Conservation (phyloP, 2,113 vertebrate species). For the Scartelaos histophorus region DNA sequence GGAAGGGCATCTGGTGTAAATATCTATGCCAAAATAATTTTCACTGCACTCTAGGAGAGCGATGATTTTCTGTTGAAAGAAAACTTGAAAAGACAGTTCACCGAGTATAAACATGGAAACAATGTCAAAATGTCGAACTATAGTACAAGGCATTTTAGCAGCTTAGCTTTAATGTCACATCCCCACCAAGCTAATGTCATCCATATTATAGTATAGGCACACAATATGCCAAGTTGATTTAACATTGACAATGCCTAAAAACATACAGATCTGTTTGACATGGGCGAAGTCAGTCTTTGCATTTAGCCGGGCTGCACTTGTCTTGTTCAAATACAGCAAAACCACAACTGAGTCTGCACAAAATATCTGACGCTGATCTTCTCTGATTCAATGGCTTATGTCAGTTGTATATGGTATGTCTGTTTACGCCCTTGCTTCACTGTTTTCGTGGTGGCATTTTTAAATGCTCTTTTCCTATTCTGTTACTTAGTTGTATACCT, state of each 20-base stretch:
- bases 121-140: not conserved
- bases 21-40: not conserved
- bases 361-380: not conserved
- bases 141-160: not conserved
- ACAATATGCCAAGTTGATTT: slow-evolving; percentile 12
- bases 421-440: slow-evolving; percentile 17
- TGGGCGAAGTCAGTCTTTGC: slow-evolving; percentile 5
- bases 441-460: slow-evolving; percentile 13
- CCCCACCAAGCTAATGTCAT: not conserved
- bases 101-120: not conserved
- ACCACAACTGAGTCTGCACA: slow-evolving; percentile 3
- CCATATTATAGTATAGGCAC: not conserved
- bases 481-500: slow-evolving; percentile 55
- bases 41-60: not conserved
- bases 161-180: not conserved
- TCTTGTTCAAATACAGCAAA: slow-evolving; percentile 12
- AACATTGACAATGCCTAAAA: slow-evolving; percentile 6
- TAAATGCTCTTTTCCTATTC: slow-evolving; percentile 10
- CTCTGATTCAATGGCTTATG: not conserved
- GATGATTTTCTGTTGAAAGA: not conserved
- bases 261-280: slow-evolving; percentile 15
- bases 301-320: slow-evolving; percentile 18
- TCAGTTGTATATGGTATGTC: not conserved
- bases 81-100: not conserved
- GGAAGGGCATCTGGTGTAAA: not conserved